Evolutionary conservation across 2,888 invertebrate species (phyloP).

Genomic region (Leptinotarsa haldemani): DNA sequence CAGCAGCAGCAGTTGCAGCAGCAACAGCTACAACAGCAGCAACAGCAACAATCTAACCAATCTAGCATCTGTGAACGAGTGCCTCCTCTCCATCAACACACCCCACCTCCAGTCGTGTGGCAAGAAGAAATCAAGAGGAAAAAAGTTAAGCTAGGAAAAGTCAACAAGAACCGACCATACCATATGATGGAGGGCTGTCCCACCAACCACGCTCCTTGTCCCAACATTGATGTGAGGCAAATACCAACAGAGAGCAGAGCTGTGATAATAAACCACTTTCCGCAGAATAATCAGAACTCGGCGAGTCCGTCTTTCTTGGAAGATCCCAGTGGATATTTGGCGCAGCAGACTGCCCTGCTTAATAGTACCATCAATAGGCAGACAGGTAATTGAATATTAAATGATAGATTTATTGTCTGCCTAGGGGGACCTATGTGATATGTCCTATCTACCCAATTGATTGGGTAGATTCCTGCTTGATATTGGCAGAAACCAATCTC

Average conservation of each 20-base stretch:
- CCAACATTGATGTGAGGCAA: conserved; percentile 72
- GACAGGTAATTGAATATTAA: conserved; percentile 57
- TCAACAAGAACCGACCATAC: conserved; percentile 69
- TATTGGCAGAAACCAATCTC: too few relatives aligned
- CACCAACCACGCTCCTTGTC: conserved; percentile 66
- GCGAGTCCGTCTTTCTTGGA: conserved; percentile 86
- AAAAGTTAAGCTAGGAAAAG: conserved; percentile 69
- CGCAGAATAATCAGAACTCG: conserved; percentile 56
- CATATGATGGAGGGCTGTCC: conserved; percentile 64
- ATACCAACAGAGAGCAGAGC: conserved; percentile 66
- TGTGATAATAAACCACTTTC: conserved; percentile 58
- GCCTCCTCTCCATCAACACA: conserved; percentile 79
- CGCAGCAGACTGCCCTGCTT: conserved; percentile 88
- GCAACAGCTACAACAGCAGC: conserved; percentile 52
- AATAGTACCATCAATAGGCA: conserved; percentile 85
- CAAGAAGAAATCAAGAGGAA: conserved; percentile 71
- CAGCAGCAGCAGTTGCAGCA: conserved; percentile 51
- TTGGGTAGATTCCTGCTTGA: too few relatives aligned
- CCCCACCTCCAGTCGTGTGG: conserved; percentile 70
- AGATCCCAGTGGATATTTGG: conserved; percentile 90
- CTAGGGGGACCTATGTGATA: too few relatives aligned
- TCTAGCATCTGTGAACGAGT: conserved; percentile 74
- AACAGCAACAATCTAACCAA: conserved; percentile 57
- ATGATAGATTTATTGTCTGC: neutral
- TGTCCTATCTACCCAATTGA: too few relatives aligned